Evolutionary conservation across 2,797 vertebrate genomes (phyloP).

Genomic region (Carapus acus): DNA sequence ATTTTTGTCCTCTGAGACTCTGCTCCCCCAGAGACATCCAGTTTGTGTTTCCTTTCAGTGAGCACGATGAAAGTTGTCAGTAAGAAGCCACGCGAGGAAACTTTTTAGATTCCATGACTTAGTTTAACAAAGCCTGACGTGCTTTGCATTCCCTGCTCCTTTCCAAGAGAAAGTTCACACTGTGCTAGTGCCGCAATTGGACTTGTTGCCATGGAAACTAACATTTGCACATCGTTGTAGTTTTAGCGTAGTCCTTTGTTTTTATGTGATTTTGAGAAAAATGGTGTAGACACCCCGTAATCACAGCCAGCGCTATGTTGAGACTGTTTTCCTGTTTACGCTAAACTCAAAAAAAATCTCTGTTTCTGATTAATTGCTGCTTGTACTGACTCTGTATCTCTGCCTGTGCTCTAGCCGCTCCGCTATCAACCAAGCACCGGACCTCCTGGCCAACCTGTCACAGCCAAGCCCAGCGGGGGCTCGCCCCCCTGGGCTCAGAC

Average conservation of each 20-base stretch:
- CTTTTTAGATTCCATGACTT: conserved; percentile 24
- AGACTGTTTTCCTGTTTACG: conserved; percentile 12
- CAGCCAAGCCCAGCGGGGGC: conserved; percentile 60
- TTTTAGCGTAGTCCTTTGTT: conserved; percentile 48
- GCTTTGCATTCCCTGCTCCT: conserved; percentile 1
- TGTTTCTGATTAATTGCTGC: conserved; percentile 50
- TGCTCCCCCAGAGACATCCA: conserved; percentile 48
- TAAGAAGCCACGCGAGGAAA: conserved; percentile 3
- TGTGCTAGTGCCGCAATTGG: conserved; percentile 11
- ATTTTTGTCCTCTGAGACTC: conserved; percentile 39
- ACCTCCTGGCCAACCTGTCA: conserved; percentile 63
- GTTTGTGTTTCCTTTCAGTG: conserved; percentile 66
- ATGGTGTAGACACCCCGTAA: conserved; percentile 61
- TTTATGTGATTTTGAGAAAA: conserved; percentile 79
- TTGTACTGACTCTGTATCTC: conserved; percentile 68
- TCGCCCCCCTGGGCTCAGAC: conserved; percentile 66
- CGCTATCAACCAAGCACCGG: conserved; percentile 64
- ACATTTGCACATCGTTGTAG: conserved; percentile 30
- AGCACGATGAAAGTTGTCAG: conserved; percentile 46
- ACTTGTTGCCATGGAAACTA: conserved; percentile 23
- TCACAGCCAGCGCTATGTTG: conserved; percentile 18
- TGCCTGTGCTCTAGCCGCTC: conserved; percentile 72
- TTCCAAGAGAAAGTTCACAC: conserved; percentile 4
- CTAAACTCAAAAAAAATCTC: conserved; percentile 35
- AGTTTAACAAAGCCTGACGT: conserved; percentile 17